These are phyloP conservation scores for Monopis laevigella DNA, from an alignment of 2,888 invertebrate species.

Conservation along the genomic window DNA sequence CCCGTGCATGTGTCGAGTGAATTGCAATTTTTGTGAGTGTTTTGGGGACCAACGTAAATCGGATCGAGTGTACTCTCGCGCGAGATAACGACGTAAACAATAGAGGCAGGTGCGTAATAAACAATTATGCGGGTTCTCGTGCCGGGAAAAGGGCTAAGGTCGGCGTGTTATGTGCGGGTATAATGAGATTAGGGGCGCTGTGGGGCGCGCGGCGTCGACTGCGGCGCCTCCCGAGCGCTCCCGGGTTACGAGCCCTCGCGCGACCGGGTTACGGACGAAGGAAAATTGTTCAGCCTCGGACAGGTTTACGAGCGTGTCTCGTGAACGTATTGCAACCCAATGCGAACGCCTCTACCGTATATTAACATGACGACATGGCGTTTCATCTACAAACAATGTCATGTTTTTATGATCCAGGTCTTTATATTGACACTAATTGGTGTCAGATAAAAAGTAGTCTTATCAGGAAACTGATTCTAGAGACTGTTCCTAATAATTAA, in stretches of 20 bases:
- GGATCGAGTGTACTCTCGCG: constrained; percentile 2
- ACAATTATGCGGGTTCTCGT: constrained; percentile 29
- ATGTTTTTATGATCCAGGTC: no score
- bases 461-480: no score
- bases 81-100: constrained; percentile 3
- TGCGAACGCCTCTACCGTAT: no score
- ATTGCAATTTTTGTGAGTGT: constrained; percentile 2
- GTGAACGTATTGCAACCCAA: no score
- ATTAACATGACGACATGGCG: no score
- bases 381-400: no score
- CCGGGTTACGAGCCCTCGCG: constrained; percentile 22
- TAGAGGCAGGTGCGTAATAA: constrained; percentile 10
- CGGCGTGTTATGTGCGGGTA: constrained; percentile 24
- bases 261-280: constrained; percentile 21
- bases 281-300: neutral
- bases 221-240: constrained; percentile 23
- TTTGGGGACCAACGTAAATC: neutral
- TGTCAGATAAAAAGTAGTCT: no score
- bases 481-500: no score
- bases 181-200: constrained; percentile 43
- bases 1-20: neutral
- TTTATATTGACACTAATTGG: no score
- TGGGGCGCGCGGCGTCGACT: constrained; percentile 22
- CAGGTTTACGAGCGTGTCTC: no score
- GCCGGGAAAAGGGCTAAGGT: constrained; percentile 38